Percentiles rank a stretch among this genome's conserved stretches.
Evolutionary conservation across 1,140 invertebrate species (phyloP).

Genomic region (Dreissena rostriformis): DNA sequence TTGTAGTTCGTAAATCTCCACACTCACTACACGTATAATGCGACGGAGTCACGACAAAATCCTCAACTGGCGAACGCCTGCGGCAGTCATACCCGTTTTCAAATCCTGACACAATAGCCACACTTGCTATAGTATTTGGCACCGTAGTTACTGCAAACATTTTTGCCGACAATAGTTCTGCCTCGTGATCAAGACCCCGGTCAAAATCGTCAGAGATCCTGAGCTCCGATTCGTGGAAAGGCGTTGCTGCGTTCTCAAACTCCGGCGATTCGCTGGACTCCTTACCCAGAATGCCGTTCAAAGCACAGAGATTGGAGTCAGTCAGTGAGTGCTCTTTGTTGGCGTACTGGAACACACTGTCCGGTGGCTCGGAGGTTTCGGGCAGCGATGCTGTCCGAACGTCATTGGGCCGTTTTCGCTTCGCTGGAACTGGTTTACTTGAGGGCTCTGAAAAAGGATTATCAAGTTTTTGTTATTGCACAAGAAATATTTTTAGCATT

Average conservation of each 20-base stretch:
- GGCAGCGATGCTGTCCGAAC: conserved; percentile 38
- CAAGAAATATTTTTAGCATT: too few relatives aligned
- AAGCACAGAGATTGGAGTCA: conserved; percentile 28
- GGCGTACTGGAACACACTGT: conserved; percentile 49
- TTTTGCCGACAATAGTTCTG: conserved; percentile 28
- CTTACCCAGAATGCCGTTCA: conserved; percentile 47
- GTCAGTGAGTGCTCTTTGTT: conserved; percentile 53
- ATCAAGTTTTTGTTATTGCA: too few relatives aligned
- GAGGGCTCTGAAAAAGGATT: conserved; percentile 45
- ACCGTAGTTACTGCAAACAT: conserved; percentile 36
- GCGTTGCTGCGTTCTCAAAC: conserved; percentile 48
- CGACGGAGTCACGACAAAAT: conserved; percentile 4
- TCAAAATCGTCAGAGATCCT: conserved; percentile 49
- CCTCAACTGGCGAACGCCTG: conserved; percentile 5
- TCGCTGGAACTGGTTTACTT: conserved; percentile 51
- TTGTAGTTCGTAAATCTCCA: neutral
- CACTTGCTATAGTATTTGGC: conserved; percentile 43
- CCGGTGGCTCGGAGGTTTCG: conserved; percentile 23
- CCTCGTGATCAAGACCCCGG: conserved; percentile 19
- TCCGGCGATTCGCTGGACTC: conserved; percentile 53
- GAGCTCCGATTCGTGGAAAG: conserved; percentile 44
- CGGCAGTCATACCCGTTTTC: conserved; percentile 47
- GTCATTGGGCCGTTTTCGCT: conserved; percentile 50
- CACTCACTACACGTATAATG: neutral
- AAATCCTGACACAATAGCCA: conserved; percentile 45